phyloP scores from a whole-genome alignment of 2,113 vertebrate species.

The Fukomys damarensis region DNA sequence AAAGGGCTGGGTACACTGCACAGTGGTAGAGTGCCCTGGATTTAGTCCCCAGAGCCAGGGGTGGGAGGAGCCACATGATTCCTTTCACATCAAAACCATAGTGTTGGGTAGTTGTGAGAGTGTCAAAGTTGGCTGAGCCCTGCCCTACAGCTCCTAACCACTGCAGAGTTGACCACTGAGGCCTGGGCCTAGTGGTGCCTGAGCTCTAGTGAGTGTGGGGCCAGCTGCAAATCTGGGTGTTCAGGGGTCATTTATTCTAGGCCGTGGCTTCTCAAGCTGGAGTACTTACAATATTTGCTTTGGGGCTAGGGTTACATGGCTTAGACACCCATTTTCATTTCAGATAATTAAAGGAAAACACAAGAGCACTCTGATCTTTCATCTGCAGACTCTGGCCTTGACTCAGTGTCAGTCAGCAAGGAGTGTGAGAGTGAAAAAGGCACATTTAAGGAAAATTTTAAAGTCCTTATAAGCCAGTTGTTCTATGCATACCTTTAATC shows the following conservation, averaged over 20 bases:
- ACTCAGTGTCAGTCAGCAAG: not conserved
- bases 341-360: not conserved
- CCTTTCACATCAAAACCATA: not conserved
- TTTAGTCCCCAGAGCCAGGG: not conserved
- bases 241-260: not conserved
- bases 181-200: not conserved
- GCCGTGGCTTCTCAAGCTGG: not conserved
- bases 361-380: not conserved
- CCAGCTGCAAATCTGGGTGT: not conserved
- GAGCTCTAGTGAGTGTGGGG: not conserved
- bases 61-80: not conserved
- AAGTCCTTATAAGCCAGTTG: not conserved
- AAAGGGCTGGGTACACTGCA: not conserved
- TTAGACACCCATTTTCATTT: not conserved
- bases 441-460: not conserved
- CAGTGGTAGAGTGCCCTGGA: not conserved
- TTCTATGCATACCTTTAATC: not conserved
- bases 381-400: not conserved
- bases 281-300: not conserved
- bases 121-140: not conserved
- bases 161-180: not conserved
- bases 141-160: not conserved
- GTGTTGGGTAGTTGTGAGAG: not conserved
- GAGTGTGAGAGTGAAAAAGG: not conserved
- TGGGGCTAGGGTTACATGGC: not conserved